Percentiles rank a stretch among this genome's conserved stretches.
These are phyloP conservation scores for Pteronura brasiliensis DNA, from an alignment of 2,113 vertebrate genomes.

Conservation along the genomic window DNA sequence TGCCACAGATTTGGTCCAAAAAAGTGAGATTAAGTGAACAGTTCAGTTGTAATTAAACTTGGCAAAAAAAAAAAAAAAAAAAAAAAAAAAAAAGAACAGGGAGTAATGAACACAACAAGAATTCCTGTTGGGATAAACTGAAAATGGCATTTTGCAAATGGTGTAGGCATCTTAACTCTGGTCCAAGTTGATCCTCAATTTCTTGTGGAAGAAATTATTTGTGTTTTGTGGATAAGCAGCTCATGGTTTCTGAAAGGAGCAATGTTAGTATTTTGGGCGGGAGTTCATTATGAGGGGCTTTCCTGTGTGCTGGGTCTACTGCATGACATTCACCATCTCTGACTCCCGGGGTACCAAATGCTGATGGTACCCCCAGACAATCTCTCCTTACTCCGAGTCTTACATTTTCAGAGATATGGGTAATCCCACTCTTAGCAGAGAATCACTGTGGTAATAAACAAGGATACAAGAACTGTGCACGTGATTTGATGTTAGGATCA, in stretches of 20 bases:
- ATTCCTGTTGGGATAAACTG: neutral
- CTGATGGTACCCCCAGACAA: too few relatives aligned
- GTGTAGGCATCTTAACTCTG: neutral
- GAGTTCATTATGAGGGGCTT: neutral
- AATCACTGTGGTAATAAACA: neutral
- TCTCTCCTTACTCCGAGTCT: neutral
- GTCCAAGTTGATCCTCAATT: neutral
- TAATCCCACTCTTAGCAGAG: neutral
- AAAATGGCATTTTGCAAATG: constrained; percentile 34
- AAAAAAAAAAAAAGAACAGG: neutral
- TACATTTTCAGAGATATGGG: neutral
- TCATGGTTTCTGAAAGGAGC: neutral
- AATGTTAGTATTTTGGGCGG: neutral
- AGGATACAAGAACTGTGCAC: neutral
- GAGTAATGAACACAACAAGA: constrained; percentile 16
- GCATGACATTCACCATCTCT: neutral
- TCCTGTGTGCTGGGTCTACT: neutral
- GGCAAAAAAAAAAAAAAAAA: neutral
- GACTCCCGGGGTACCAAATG: neutral
- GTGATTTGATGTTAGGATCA: neutral
- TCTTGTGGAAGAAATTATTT: neutral
- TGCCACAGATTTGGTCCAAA: constrained; percentile 42
- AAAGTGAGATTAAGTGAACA: constrained; percentile 53
- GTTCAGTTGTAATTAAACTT: constrained; percentile 51
- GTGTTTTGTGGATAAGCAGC: neutral